These are phyloP conservation scores for Prosapia bicincta DNA, from an alignment of 2,888 invertebrate genomes.

Conservation along the genomic window DNA sequence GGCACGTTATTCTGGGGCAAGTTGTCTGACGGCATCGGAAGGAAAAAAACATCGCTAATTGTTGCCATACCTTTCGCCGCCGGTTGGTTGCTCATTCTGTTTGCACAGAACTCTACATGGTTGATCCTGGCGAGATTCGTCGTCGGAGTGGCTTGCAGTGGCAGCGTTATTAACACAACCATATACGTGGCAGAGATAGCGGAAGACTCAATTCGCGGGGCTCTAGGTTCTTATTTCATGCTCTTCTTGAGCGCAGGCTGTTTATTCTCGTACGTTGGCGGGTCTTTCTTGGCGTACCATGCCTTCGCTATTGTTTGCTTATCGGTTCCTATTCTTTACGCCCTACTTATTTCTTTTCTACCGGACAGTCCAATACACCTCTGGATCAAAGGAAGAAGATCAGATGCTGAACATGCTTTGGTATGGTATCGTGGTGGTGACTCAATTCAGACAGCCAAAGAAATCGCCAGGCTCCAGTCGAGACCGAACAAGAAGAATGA, in stretches of 20 bases:
- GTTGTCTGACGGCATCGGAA: conserved; percentile 52
- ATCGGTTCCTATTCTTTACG: conserved; percentile 49
- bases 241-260: conserved; percentile 53
- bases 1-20: conserved; percentile 50
- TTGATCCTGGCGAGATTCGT: conserved; percentile 55
- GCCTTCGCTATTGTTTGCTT: conserved; percentile 52
- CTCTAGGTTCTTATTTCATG: conserved; percentile 56
- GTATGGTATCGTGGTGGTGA: conserved; percentile 40
- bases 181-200: conserved; percentile 63
- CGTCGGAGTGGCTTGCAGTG: conserved; percentile 56
- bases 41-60: conserved; percentile 53
- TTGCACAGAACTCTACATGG: conserved; percentile 48
- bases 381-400: conserved; percentile 46
- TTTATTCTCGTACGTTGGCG: conserved; percentile 51
- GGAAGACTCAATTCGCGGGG: conserved; percentile 52
- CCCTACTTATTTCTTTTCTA: conserved; percentile 50
- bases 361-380: conserved; percentile 60
- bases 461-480: conserved; percentile 30
- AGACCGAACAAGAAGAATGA: conserved; percentile 30
- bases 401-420: conserved; percentile 48
- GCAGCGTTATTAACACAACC: conserved; percentile 54
- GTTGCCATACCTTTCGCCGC: conserved; percentile 54
- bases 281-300: conserved; percentile 51
- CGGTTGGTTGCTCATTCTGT: conserved; percentile 56
- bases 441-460: conserved; percentile 34